Percentiles rank a stretch among this genome's conserved stretches.
These are phyloP conservation scores for Phalacrocorax carbo DNA, from an alignment of 2,113 vertebrate species.

Conservation along the genomic window DNA sequence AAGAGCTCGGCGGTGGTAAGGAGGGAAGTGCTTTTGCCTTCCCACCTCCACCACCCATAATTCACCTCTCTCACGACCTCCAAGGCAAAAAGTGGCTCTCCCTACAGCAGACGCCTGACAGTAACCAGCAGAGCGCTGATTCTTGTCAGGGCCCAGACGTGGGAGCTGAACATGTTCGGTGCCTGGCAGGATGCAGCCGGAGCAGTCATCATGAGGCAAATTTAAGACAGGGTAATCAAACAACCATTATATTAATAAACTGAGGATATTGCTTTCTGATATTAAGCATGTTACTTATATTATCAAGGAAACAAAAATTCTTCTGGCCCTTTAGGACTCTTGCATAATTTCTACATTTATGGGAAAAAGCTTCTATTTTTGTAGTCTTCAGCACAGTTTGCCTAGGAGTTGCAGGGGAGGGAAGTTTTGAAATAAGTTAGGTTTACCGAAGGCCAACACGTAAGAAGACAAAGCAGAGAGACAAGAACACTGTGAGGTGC, in stretches of 20 bases:
- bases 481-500: background rate
- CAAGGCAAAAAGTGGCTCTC: background rate
- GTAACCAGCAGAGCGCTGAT: background rate
- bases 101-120: background rate
- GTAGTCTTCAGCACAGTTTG: background rate
- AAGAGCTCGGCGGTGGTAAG: background rate
- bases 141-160: background rate
- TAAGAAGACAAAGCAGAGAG: background rate
- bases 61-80: accelerated
- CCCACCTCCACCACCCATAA: background rate
- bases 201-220: background rate
- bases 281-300: background rate
- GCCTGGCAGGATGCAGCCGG: background rate
- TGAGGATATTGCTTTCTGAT: background rate
- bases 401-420: background rate
- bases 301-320: background rate
- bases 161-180: background rate
- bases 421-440: background rate
- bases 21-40: background rate
- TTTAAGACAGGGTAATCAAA: background rate
- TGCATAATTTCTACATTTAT: background rate
- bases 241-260: too few species aligned
- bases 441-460: background rate
- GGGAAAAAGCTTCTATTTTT: background rate
- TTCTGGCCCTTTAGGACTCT: background rate